Conservation (phyloP, 2,113 vertebrate species). For the Alces alces region DNA sequence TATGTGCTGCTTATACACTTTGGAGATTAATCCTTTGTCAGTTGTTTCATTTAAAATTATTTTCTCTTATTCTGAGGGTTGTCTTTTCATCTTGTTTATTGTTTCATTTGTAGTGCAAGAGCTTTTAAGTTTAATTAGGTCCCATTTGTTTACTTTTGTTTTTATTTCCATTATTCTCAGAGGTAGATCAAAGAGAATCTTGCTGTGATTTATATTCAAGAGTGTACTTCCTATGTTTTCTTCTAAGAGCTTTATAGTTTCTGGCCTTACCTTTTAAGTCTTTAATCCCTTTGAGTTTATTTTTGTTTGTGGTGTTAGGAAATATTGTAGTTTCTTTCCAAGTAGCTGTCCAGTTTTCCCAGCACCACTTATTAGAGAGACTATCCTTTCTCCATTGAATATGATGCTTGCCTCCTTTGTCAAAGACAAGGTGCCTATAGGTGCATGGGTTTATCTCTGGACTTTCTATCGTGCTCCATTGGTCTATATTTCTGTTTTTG, state of each 20-base stretch:
- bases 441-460: neutral
- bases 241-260: neutral
- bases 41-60: neutral
- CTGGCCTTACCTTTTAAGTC: neutral
- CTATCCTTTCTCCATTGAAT: neutral
- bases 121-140: neutral
- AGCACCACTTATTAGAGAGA: neutral
- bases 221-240: neutral
- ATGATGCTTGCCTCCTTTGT: neutral
- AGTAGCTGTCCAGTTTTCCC: neutral
- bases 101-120: neutral
- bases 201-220: neutral
- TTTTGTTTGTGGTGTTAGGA: neutral
- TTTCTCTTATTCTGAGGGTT: neutral
- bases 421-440: neutral
- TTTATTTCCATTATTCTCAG: neutral
- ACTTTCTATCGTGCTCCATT: neutral
- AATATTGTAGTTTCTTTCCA: neutral
- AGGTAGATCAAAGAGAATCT: neutral
- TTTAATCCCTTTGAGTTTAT: neutral
- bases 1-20: neutral
- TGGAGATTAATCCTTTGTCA: neutral
- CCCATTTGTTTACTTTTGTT: neutral
- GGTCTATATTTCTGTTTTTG: neutral
- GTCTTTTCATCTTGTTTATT: neutral